phyloP scores from a whole-genome alignment of 2,888 invertebrate species.

The Trichopria drosophilae region DNA sequence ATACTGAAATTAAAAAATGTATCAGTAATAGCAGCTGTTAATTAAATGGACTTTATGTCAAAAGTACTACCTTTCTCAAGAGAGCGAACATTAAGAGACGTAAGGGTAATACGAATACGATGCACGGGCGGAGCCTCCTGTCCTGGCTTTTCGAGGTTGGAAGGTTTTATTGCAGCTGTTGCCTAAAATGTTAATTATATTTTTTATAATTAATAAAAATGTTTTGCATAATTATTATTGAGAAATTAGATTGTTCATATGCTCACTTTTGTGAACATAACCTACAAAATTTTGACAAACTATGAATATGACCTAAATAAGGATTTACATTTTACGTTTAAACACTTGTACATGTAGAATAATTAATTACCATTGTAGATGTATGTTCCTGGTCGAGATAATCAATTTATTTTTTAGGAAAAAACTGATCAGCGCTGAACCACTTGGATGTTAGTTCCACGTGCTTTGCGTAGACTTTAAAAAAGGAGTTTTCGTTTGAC shows the following conservation, averaged over 20 bases:
- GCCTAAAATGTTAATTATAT: constrained; percentile 47
- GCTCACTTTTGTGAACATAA: constrained; percentile 14
- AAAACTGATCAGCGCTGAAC: too few relatives aligned
- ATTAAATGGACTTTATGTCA: not conserved
- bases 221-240: not conserved
- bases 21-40: not conserved
- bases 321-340: not conserved
- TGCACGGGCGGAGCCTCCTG: constrained; percentile 84
- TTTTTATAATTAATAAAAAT: not conserved
- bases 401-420: too few relatives aligned
- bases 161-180: constrained; percentile 62
- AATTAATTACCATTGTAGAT: constrained; percentile 62
- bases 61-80: constrained; percentile 81
- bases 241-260: not conserved
- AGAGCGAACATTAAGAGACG: constrained; percentile 94
- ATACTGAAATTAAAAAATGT: constrained; percentile 66
- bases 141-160: constrained; percentile 75
- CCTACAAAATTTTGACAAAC: constrained; percentile 17
- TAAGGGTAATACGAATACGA: constrained; percentile 94
- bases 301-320: not conserved
- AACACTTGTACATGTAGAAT: not conserved
- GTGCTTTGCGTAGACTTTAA: too few relatives aligned
- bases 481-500: too few relatives aligned
- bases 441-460: too few relatives aligned
- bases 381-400: constrained; percentile 75